Evolutionary conservation across 2,113 vertebrate genomes (phyloP), one percentile per base, ranked within the genome.

Genomic region (Thryonomys swinderianus): DNA sequence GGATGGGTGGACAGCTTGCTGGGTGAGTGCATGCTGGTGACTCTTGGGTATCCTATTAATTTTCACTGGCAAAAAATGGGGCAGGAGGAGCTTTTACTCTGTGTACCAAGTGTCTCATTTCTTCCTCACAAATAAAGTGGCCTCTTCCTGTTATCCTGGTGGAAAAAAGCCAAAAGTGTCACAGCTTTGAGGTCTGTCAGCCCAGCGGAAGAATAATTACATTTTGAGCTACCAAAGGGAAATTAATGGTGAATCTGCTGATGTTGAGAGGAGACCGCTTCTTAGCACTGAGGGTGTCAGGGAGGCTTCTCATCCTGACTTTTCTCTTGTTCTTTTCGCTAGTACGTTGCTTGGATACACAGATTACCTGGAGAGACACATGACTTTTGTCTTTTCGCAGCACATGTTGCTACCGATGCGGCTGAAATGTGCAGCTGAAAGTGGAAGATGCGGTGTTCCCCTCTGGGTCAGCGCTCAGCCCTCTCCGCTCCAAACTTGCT

Each of bases 311-410:
- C 73, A 85, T 78, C 57, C 20, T 57, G 23, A 4, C 51, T 16
- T 94, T 51, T 37, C 27, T 42, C 83, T 79, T 82, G 69, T 74
- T 79, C 30, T 80, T 30, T 66, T 93, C 32, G 48, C 20, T 62
- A 1, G 85, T 83, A 45, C 40, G 51, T 86, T 67, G 51, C 82
- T 95, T 73, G 88, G 37, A 37, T 88, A 82, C 37, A 71, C 66
- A 74, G 86, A 81, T 66, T 83, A 57, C 51, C 53, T 84, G 62
- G 42, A 40, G 66, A 83, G 66, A 62, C 74, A 30, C 21, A 73
- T 21, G n/a, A 57, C 30, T 69, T 51, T 85, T 45, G 27, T 61
- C 74, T 91, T 78, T 82, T 71, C 71, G 8, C 69, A n/a, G 51
- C 57, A 61, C 57, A 53, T 83, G 20, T 78, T 67, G 53, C 17